These are phyloP conservation scores for Pachliopta kotzebuea DNA, from an alignment of 2,888 invertebrate genomes.

Conservation along the genomic window DNA sequence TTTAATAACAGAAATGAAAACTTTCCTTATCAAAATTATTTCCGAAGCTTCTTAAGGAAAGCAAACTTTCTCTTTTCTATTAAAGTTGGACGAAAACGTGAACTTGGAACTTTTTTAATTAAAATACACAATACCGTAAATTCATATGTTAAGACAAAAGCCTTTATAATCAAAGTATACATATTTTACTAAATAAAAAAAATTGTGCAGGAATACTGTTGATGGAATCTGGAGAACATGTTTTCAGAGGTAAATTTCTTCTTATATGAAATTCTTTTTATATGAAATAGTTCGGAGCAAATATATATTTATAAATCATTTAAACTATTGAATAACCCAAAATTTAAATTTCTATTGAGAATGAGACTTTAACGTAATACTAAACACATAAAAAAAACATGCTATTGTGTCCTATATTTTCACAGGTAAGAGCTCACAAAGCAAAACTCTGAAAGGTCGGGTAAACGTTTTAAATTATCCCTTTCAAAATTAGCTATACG, in stretches of 20 bases:
- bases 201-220: too few relatives aligned
- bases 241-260: too few relatives aligned
- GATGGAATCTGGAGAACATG: too few relatives aligned
- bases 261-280: too few relatives aligned
- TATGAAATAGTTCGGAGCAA: too few relatives aligned
- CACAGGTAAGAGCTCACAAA: neutral
- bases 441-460: neutral
- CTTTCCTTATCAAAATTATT: constrained; percentile 1
- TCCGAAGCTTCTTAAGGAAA: neutral
- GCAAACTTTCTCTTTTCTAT: neutral
- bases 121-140: neutral
- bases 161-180: too few relatives aligned
- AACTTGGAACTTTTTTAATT: neutral
- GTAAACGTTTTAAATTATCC: constrained; percentile 1
- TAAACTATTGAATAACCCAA: too few relatives aligned
- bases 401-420: neutral
- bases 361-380: too few relatives aligned
- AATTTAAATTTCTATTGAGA: too few relatives aligned
- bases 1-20: neutral
- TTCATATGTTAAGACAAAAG: neutral
- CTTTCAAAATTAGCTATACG: neutral
- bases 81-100: neutral
- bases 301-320: too few relatives aligned
- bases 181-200: too few relatives aligned
- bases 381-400: neutral